Base-by-base conservation (phyloP, 2,888 invertebrate species). In the Phengaris alcon region DNA sequence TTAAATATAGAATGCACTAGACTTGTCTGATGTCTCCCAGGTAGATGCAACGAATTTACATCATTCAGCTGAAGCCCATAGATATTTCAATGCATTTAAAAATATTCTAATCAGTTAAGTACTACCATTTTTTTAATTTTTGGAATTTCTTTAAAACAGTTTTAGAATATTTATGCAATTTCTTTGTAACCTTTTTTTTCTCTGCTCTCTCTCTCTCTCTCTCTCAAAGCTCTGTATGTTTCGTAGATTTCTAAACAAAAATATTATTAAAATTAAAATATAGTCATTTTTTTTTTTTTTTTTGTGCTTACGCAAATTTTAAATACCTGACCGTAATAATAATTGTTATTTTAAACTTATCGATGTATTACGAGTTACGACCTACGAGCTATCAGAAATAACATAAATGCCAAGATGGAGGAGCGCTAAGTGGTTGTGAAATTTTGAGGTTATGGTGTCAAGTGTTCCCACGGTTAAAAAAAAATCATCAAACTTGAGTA, bases 1-100 rank as follows among this genome's bases (percentile, higher is more conserved):
- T 70, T 70, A 70, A 70, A 70, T 48, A 51, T 70, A 70, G 70
- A 70, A 70, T 51, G 70, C 51, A 70, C 48, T 48, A 70, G 70
- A 70, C 70, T 70, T 70, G 64, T 64, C 64, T 64, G 35, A 64
- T 70, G 70, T 48, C 51, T 52, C 70, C 70, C 70, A 70, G 70
- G 15, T 51, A 70, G 51, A 51, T 70, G 70, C 70, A 70, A 70
- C 51, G 70, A 70, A 70, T 51, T 51, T 64, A 64, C 64, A 70
- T 64, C 70, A 70, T 12, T 48, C 70, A 51, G 15, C 70, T 51
- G 6, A 64, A 59, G 57, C 10, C 64, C 64, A 64, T 64, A 64
- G 64, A 64, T 35, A 64, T 35, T 35, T 4, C 3, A 22, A 59
- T 12, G 64, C 12, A 64, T 5, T 59, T 22, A 15, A 22, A 15